Base-by-base conservation (phyloP, 2,113 vertebrate species). In the Leptodactylus fuscus region DNA sequence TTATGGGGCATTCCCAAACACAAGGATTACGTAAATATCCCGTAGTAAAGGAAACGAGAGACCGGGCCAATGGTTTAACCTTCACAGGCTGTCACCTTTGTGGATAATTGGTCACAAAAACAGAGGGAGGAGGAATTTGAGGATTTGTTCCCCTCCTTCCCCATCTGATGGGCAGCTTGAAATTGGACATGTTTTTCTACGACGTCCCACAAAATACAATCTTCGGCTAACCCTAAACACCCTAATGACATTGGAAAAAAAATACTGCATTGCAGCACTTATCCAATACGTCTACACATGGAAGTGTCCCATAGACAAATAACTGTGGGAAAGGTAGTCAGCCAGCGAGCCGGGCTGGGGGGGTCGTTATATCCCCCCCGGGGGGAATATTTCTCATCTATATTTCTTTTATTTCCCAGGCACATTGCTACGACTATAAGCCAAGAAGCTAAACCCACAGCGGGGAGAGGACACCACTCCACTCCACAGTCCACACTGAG, bases 181-280 rank as follows among this genome's bases (percentile, higher is more conserved):
- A 80, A 80, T 71, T 58, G 10, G 76, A 41, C 34, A 29, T 44
- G 48, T 18, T 15, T 58, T 69, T n/a, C n/a, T 16, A 81, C 22
- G 65, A 29, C 46, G 55, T 29, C 49, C 76, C 20, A 11, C 38
- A 4, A 32, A 81, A 67, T 32, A 9, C 69, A 41, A 60, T 24
- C 34, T 27, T 34, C 71, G 46, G 12, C 24, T 58, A 60, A 70
- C 77, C 84, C 46, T 58, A 86, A 80, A 73, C 44, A 86, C 53
- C 77, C 65, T 60, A 34, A 81, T 86, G 84, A 81, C 84, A 86
- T 86, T 86, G 76, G 81, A 85, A 74, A 53, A 83, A 86, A 81
- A 86, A 81, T 73, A 81, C 84, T 86, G 84, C 84, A 86, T 81
- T 86, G 84, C 84, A 86, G 84, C 58, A 34, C 84, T 71, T 11